Evolutionary conservation across 2,797 vertebrate species (phyloP).

Genomic region (Hypotaenidia okinawae): DNA sequence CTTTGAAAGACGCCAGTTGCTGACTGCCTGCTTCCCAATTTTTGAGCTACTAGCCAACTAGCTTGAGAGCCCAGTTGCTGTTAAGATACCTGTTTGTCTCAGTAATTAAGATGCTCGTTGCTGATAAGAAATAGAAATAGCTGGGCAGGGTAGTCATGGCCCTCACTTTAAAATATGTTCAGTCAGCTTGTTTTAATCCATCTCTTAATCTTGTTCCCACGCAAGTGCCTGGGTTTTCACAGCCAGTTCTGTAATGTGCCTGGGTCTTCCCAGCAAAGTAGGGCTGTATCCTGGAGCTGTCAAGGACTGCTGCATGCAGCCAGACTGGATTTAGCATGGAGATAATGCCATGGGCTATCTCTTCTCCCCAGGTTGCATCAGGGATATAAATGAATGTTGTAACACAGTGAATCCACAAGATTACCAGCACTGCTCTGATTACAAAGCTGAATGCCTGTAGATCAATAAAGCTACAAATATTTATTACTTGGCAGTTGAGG

Average conservation of each 20-base stretch:
- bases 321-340: constrained; percentile 7
- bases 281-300: neutral
- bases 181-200: constrained; percentile 18
- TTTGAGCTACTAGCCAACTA: constrained; percentile 39
- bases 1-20: constrained; percentile 76
- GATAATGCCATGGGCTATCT: constrained; percentile 52
- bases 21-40: constrained; percentile 44
- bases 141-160: neutral
- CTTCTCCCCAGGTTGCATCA: constrained; percentile 30
- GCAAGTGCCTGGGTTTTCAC: neutral
- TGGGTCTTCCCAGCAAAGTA: neutral
- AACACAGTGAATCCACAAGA: constrained; percentile 34
- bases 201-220: neutral
- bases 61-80: neutral
- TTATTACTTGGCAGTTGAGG: constrained; percentile 54
- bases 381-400: constrained; percentile 24
- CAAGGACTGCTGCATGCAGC: neutral
- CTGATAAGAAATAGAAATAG: constrained; percentile 10
- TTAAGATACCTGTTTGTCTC: constrained; percentile 29
- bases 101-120: neutral
- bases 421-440: constrained; percentile 52
- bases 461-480: constrained; percentile 54
- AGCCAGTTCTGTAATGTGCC: neutral
- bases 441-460: constrained; percentile 41
- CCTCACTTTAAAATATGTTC: constrained; percentile 11